Evolutionary conservation across 2,113 vertebrate genomes (phyloP).

Genomic region (Asarcornis scutulata): DNA sequence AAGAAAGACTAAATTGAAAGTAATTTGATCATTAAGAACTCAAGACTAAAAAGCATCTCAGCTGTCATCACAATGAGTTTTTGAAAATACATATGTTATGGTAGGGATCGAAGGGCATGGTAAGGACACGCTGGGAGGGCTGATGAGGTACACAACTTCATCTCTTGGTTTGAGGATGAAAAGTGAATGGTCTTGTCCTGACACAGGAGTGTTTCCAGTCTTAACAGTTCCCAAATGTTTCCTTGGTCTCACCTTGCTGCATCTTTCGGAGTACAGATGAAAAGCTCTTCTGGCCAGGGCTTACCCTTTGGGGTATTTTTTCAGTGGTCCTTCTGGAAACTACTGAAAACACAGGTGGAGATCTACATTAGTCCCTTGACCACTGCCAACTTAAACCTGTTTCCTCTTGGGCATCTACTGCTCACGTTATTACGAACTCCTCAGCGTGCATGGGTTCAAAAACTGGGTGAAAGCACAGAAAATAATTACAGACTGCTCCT

Average conservation of each 20-base stretch:
- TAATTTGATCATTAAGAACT: neutral
- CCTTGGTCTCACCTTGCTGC: neutral
- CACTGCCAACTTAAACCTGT: neutral
- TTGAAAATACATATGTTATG: neutral
- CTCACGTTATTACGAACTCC: neutral
- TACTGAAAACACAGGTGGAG: neutral
- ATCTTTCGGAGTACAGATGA: neutral
- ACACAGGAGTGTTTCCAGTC: neutral
- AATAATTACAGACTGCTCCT: neutral
- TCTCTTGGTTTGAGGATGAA: neutral
- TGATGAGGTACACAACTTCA: neutral
- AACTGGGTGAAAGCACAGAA: neutral
- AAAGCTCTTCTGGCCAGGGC: neutral
- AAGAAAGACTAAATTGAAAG: neutral
- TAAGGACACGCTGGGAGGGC: neutral
- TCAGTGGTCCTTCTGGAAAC: neutral
- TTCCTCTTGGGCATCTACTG: neutral
- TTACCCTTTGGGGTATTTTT: neutral
- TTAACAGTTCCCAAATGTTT: neutral
- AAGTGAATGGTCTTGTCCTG: neutral
- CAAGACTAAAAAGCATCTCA: neutral
- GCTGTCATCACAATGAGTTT: neutral
- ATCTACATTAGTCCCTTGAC: neutral
- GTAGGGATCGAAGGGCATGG: neutral
- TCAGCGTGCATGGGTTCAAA: neutral